Percentiles rank a stretch among this genome's conserved stretches.
These are phyloP conservation scores for Hyposmocoma kahamanoa DNA, from an alignment of 1,140 invertebrate species.

Conservation along the genomic window DNA sequence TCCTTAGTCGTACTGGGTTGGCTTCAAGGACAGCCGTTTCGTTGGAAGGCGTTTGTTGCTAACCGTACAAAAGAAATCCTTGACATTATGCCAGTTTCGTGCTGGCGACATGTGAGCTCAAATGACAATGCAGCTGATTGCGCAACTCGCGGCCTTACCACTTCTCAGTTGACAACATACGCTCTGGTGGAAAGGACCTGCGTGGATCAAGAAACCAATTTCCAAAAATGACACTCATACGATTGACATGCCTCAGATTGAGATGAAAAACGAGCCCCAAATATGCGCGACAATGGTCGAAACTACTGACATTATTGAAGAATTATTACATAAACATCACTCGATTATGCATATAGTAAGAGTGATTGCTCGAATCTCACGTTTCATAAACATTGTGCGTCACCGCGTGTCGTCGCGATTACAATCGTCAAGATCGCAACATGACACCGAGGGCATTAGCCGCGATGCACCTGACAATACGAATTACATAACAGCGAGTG, in stretches of 20 bases:
- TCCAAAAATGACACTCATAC: neutral
- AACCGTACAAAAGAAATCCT: slow-evolving; percentile 1
- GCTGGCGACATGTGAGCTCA: slow-evolving; percentile 4
- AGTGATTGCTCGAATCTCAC: neutral
- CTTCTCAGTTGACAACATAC: neutral
- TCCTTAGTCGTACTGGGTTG: slow-evolving; percentile 41
- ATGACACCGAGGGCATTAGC: neutral
- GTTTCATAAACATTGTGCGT: neutral
- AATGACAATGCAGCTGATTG: slow-evolving; percentile 1
- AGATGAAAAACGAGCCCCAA: neutral
- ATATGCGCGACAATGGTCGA: neutral
- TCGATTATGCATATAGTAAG: neutral
- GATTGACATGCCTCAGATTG: neutral
- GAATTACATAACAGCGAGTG: neutral
- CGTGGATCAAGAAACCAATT: neutral
- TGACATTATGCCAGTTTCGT: neutral
- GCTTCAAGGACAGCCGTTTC: slow-evolving; percentile 23
- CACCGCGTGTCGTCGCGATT: neutral
- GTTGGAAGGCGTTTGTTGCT: slow-evolving; percentile 13
- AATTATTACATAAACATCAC: neutral
- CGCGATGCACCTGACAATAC: neutral
- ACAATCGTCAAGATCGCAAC: neutral
- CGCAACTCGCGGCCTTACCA: neutral
- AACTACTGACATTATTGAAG: neutral
- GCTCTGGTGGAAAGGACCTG: neutral